A percentile compares a stretch with the other conserved stretches of the same genome.
Conservation (phyloP, 2,113 vertebrate genomes). For the Callopanchax toddi region DNA sequence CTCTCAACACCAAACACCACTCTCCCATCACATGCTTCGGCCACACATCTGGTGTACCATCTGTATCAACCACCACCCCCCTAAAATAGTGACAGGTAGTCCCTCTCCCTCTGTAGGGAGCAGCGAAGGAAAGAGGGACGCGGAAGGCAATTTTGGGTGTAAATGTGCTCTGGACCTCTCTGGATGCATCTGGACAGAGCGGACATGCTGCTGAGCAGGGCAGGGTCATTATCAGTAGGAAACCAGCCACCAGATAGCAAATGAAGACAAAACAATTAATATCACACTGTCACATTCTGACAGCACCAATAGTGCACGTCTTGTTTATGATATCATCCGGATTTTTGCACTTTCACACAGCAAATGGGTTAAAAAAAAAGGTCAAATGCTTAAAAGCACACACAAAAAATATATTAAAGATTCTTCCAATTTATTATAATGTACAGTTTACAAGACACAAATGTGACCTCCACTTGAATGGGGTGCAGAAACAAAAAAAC, state of each 20-base stretch:
- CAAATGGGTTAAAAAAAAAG: conserved; percentile 4
- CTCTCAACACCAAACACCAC: conserved; percentile 60
- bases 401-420: conserved; percentile 67
- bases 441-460: conserved; percentile 92
- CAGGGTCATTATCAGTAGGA: conserved; percentile 64
- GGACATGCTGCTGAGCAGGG: conserved; percentile 55
- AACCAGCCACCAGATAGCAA: conserved; percentile 45
- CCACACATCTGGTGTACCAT: conserved; percentile 83
- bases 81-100: conserved; percentile 75
- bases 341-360: not conserved
- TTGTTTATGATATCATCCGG: conserved; percentile 24
- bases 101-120: conserved; percentile 70
- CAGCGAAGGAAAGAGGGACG: conserved; percentile 55
- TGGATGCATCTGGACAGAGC: conserved; percentile 76
- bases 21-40: conserved; percentile 68
- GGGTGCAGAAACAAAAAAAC: conserved; percentile 59
- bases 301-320: conserved; percentile 38
- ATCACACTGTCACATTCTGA: conserved; percentile 59
- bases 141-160: conserved; percentile 76
- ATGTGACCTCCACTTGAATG: conserved; percentile 65
- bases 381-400: conserved; percentile 34
- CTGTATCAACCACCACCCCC: conserved; percentile 73
- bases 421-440: conserved; percentile 81
- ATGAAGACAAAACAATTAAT: conserved; percentile 68
- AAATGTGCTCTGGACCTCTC: conserved; percentile 76